Evolutionary conservation across 2,797 vertebrate species (phyloP).

Genomic region (Tiaroga cobitis): DNA sequence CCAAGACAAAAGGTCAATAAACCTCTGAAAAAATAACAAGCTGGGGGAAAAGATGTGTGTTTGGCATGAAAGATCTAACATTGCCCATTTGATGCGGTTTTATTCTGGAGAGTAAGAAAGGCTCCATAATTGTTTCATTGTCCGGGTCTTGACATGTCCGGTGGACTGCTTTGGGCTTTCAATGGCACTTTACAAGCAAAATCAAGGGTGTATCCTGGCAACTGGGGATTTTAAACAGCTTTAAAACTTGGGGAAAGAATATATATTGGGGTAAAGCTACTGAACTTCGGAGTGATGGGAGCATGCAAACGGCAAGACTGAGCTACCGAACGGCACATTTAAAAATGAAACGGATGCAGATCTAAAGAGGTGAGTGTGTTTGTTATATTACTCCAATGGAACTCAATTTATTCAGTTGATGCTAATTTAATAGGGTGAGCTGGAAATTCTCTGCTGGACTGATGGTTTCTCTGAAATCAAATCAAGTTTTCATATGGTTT

Average conservation of each 20-base stretch:
- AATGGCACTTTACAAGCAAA: slow-evolving; percentile 76
- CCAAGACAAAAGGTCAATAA: slow-evolving; percentile 65
- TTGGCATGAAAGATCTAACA: slow-evolving; percentile 53
- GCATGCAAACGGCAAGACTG: slow-evolving; percentile 36
- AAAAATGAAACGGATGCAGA: slow-evolving; percentile 3
- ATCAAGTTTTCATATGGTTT: background rate
- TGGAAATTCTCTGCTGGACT: background rate
- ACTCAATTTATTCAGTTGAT: background rate
- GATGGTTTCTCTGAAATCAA: background rate
- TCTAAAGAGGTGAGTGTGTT: slow-evolving; percentile 23
- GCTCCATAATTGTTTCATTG: slow-evolving; percentile 52
- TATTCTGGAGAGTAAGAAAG: slow-evolving; percentile 1
- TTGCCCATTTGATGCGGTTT: slow-evolving; percentile 39
- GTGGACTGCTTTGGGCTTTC: slow-evolving; percentile 65
- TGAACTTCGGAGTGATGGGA: slow-evolving; percentile 60
- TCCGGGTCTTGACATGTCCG: slow-evolving; percentile 45
- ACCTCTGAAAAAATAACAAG: slow-evolving; percentile 46
- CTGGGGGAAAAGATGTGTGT: slow-evolving; percentile 29
- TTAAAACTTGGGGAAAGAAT: slow-evolving; percentile 80
- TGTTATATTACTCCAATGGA: background rate
- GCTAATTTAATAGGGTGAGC: background rate
- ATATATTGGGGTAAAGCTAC: slow-evolving; percentile 75
- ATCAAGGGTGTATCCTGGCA: slow-evolving; percentile 87
- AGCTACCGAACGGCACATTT: background rate
- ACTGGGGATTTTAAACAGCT: slow-evolving; percentile 88